Evolutionary conservation across 2,113 vertebrate genomes (phyloP).

Genomic region (Platanista minor): DNA sequence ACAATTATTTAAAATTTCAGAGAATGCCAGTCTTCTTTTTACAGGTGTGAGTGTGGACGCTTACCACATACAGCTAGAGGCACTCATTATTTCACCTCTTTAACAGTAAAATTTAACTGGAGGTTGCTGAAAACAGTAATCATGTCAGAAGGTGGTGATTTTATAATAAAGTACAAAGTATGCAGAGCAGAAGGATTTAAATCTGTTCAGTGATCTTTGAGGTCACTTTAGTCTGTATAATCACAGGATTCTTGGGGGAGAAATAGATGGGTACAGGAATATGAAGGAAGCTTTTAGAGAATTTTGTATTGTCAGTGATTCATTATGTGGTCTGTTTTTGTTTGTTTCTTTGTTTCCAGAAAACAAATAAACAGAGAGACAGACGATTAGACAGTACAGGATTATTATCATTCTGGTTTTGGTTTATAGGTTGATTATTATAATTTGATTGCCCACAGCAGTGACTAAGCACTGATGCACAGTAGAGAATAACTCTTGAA

Average conservation of each 20-base stretch:
- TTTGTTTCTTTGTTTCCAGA: neutral
- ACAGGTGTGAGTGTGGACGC: neutral
- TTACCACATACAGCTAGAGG: neutral
- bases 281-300: neutral
- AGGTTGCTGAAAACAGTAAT: neutral
- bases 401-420: neutral
- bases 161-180: neutral
- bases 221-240: neutral
- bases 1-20: neutral
- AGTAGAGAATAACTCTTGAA: neutral
- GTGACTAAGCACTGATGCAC: neutral
- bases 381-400: neutral
- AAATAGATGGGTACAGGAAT: neutral
- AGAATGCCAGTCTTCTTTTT: neutral
- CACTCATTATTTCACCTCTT: neutral
- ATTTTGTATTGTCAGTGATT: neutral
- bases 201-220: neutral
- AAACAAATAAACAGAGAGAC: slow-evolving; percentile 10
- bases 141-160: neutral
- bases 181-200: neutral
- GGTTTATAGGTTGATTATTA: neutral
- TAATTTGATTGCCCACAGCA: neutral
- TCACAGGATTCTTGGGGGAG: neutral
- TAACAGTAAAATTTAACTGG: neutral
- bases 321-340: neutral